phyloP scores from a whole-genome alignment of 2,113 vertebrate genomes.

The Elgaria multicarinata region DNA sequence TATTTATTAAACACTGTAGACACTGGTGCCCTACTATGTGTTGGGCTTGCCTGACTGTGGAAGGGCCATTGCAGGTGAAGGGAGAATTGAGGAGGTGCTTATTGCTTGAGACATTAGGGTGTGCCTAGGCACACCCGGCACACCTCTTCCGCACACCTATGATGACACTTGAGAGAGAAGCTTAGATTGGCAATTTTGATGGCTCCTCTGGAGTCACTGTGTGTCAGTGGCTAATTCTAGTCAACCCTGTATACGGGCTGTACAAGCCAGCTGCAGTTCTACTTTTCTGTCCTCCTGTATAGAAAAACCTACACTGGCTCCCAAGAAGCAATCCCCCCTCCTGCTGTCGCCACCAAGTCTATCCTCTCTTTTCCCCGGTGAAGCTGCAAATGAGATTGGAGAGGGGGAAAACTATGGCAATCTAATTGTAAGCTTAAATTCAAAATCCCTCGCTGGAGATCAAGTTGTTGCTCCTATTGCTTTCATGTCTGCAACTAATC shows the following conservation, averaged over 20 bases:
- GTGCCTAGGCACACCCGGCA: too few relatives aligned
- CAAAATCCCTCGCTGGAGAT: conserved; percentile 49
- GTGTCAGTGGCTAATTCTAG: conserved; percentile 37
- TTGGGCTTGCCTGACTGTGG: too few relatives aligned
- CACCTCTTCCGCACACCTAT: too few relatives aligned
- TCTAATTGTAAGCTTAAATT: conserved; percentile 34
- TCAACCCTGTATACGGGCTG: not conserved
- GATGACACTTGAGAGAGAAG: conserved; percentile 45
- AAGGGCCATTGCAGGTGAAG: too few relatives aligned
- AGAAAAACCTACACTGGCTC: conserved; percentile 45
- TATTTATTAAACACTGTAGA: too few relatives aligned
- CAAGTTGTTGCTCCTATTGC: conserved; percentile 20
- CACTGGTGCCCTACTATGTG: too few relatives aligned
- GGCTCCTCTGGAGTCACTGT: conserved; percentile 26
- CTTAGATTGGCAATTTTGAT: conserved; percentile 25
- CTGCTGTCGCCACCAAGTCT: not conserved
- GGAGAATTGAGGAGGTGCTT: too few relatives aligned
- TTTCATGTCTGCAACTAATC: conserved; percentile 42
- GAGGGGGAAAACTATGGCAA: conserved; percentile 18
- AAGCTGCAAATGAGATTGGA: conserved; percentile 55
- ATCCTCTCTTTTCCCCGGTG: conserved; percentile 12
- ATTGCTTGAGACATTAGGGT: too few relatives aligned
- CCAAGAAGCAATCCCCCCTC: conserved; percentile 34
- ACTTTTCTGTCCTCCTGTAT: conserved; percentile 50
- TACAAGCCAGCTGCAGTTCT: not conserved